Conservation (phyloP, 2,888 invertebrate genomes). For the Leuctra nigra region DNA sequence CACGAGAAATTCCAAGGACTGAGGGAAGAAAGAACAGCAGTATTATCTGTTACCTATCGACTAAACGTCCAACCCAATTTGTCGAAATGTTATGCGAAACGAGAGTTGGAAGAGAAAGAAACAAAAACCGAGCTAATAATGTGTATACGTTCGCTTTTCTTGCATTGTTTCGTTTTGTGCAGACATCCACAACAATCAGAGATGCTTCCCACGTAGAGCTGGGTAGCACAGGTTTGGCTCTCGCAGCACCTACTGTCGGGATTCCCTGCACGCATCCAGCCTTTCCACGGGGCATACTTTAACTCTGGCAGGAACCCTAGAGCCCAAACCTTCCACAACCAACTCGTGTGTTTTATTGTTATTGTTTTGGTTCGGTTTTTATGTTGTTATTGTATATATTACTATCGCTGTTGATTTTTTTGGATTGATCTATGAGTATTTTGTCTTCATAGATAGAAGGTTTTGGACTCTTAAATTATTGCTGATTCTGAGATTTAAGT, state of each 20-base stretch:
- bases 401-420: conserved; percentile 6
- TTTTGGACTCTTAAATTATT: too few relatives aligned
- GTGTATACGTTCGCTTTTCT: conserved; percentile 10
- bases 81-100: conserved; percentile 11
- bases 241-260: not conserved
- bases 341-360: conserved; percentile 14
- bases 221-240: not conserved
- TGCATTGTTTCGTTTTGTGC: conserved; percentile 13
- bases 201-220: conserved; percentile 11
- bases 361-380: conserved; percentile 6
- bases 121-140: conserved; percentile 2
- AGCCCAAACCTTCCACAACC: too few relatives aligned
- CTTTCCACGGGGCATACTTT: conserved; percentile 11
- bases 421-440: too few relatives aligned
- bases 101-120: not conserved
- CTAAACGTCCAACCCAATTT: conserved; percentile 17
- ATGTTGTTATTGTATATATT: conserved; percentile 15
- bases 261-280: conserved; percentile 9
- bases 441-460: too few relatives aligned
- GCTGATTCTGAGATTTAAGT: too few relatives aligned
- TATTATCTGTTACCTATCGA: conserved; percentile 4
- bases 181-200: conserved; percentile 5
- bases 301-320: not conserved
- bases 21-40: too few relatives aligned
- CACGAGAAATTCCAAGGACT: too few relatives aligned